Conservation (phyloP, 2,888 invertebrate genomes). For the Lomographa bimaculata region DNA sequence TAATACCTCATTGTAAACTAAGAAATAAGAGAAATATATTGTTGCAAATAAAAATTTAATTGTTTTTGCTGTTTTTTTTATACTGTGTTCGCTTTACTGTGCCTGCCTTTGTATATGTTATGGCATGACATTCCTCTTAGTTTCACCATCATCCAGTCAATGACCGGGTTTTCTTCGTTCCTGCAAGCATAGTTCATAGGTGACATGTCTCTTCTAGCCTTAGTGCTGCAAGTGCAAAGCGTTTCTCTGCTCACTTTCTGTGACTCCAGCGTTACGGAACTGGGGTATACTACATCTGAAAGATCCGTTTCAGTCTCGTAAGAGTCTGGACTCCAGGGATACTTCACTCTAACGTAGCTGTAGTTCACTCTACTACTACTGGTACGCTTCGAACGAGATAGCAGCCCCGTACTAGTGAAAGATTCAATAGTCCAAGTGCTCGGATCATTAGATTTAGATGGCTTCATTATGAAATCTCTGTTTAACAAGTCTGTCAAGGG, state of each 20-base stretch:
- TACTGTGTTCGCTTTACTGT: constrained; percentile 6
- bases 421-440: constrained; percentile 54
- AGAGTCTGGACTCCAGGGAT: constrained; percentile 50
- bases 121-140: constrained; percentile 17
- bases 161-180: neutral
- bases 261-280: constrained; percentile 28
- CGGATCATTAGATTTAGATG: constrained; percentile 1
- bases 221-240: constrained; percentile 1
- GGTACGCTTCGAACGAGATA: no score
- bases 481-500: no score
- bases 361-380: no score
- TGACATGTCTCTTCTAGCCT: constrained; percentile 4
- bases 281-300: constrained; percentile 47
- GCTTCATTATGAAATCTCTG: no score
- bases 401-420: constrained; percentile 38
- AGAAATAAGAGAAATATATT: constrained; percentile 27
- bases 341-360: constrained; percentile 33
- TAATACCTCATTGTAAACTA: constrained; percentile 10
- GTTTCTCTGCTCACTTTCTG: constrained; percentile 37
- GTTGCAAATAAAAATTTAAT: constrained; percentile 50
- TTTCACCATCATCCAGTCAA: constrained; percentile 36
- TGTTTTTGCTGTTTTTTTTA: constrained; percentile 45
- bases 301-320: constrained; percentile 29
- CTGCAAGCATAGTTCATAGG: constrained; percentile 33
- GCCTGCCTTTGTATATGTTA: no score